Evolutionary conservation across 2,888 invertebrate species (phyloP), one percentile per base, ranked within the genome.

Genomic region (Plagodis dolabraria): DNA sequence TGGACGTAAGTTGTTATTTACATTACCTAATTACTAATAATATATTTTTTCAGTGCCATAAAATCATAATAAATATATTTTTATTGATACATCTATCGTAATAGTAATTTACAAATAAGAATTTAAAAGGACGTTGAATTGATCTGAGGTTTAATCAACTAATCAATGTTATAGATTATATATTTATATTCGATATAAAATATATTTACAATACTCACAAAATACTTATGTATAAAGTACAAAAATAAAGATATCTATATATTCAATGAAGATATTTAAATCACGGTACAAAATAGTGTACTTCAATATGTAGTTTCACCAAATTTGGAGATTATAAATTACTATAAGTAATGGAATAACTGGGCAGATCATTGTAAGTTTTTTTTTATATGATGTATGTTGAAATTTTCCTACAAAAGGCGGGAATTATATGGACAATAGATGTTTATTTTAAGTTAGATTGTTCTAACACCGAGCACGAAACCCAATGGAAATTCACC

Each of bases 191-290:
- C 22, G 45, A 45, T 52, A 12, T 52, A 42, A 49, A 60, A 35
- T 54, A 68, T 52, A 43, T 56, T 54, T 63, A 59, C 47, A 67
- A 69, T 69, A 69, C 67, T 69, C 67, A 69, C 59, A 63, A 43
- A 50, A 22, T 22, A 47, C 52, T 60, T 63, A 57, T 63, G 33
- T 65, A 57, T 65, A 47, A 64, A 67, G 69, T 69, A 67, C 69
- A 69, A 67, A 69, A 67, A 69, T 60, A 53, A 38, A 47, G 56
- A 62, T 61, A 61, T 63, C 51, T 60, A 51, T 35, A 47, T 12
- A 51, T 40, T 47, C 11, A 36, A 22, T 53, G 33, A 12, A 60
- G 46, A 60, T 60, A 52, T 60, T 49, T 60, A 61, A 47, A 46
- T 38, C 48, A 47, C 33, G 53, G 67, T 67, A 69, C 67, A 67